A percentile compares a stretch with the other conserved stretches of the same genome.
These are phyloP conservation scores for Potamarius usumacintae DNA, from an alignment of 2,113 vertebrate genomes.

Conservation along the genomic window DNA sequence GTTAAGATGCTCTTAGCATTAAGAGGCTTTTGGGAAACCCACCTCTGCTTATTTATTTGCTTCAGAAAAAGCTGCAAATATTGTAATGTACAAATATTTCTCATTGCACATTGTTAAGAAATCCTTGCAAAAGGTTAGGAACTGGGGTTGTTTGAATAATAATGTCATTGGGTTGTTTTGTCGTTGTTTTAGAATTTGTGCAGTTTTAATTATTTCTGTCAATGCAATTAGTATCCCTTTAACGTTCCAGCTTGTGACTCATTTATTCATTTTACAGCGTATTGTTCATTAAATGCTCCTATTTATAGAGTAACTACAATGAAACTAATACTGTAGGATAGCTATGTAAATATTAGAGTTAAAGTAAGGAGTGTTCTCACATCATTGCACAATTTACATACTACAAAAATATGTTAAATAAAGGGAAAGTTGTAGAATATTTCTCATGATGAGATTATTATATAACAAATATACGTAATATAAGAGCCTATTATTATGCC, in stretches of 20 bases:
- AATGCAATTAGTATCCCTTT: not conserved
- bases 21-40: too few species aligned
- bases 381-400: not conserved
- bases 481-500: not conserved
- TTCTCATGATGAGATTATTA: not conserved
- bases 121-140: not conserved
- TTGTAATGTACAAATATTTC: not conserved
- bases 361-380: too few species aligned
- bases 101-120: not conserved
- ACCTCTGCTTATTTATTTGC: conserved; percentile 35
- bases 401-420: not conserved
- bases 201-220: not conserved
- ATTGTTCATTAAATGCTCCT: not conserved
- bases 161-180: not conserved
- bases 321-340: not conserved
- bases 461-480: not conserved
- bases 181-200: not conserved
- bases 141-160: not conserved
- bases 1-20: too few species aligned
- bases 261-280: not conserved
- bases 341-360: too few species aligned
- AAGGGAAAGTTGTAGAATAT: not conserved
- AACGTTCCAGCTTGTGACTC: not conserved
- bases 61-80: not conserved
- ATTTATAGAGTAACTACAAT: not conserved